phyloP scores from a whole-genome alignment of 1,140 invertebrate species.

The Drosophila triauraria region DNA sequence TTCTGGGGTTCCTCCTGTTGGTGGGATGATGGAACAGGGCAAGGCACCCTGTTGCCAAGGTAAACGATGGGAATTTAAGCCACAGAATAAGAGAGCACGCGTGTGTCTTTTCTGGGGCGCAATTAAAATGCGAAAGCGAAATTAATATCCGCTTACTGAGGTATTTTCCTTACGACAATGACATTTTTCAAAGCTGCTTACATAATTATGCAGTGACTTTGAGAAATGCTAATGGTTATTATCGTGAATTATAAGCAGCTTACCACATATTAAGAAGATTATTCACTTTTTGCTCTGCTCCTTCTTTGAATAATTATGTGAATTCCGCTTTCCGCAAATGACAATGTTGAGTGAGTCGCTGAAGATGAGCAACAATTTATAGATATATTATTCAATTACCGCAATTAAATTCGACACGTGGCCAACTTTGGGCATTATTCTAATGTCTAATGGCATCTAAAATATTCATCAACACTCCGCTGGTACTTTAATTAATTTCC shows the following conservation, averaged over 20 bases:
- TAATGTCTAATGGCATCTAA: conserved; percentile 29
- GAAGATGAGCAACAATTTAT: neutral
- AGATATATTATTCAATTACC: conserved; percentile 45
- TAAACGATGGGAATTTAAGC: conserved; percentile 54
- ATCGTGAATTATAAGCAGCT: conserved; percentile 41
- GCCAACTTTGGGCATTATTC: conserved; percentile 27
- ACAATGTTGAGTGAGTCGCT: neutral
- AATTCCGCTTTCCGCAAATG: neutral
- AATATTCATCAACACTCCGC: conserved; percentile 39
- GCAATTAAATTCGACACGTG: conserved; percentile 21
- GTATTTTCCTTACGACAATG: conserved; percentile 33
- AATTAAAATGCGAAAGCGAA: conserved; percentile 62
- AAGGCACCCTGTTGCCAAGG: conserved; percentile 46
- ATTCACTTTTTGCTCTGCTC: conserved; percentile 15
- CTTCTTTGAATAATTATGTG: neutral
- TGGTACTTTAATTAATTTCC: conserved; percentile 63
- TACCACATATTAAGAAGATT: conserved; percentile 38
- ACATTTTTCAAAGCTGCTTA: conserved; percentile 51
- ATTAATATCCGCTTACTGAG: conserved; percentile 67
- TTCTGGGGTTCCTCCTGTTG: neutral
- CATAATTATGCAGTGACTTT: conserved; percentile 49
- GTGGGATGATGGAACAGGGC: conserved; percentile 1
- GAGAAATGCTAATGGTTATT: conserved; percentile 41
- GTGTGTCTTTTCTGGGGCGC: conserved; percentile 19
- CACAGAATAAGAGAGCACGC: conserved; percentile 6